Percentiles rank a stretch among this genome's conserved stretches.
phyloP scores from a whole-genome alignment of 1,140 invertebrate species.

The Drosophila arawakana region DNA sequence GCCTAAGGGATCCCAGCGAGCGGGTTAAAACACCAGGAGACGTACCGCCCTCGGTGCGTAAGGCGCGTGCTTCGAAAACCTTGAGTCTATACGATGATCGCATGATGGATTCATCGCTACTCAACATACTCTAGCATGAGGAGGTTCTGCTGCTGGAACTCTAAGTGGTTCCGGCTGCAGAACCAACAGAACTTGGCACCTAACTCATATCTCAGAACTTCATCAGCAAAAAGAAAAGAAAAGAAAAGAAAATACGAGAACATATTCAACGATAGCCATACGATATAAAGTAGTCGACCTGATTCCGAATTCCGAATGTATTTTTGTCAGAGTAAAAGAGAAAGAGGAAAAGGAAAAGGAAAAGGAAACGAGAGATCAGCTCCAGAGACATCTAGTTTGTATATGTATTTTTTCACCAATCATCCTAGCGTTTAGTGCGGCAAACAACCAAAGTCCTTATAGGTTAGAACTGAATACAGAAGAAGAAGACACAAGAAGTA shows the following conservation, averaged over 20 bases:
- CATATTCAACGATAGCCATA: constrained; percentile 80
- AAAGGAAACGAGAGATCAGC: constrained; percentile 10
- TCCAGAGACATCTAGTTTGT: constrained; percentile 60
- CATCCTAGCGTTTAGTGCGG: constrained; percentile 80
- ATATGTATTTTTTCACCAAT: constrained; percentile 79
- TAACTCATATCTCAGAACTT: constrained; percentile 66
- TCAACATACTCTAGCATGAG: constrained; percentile 84
- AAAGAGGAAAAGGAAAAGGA: constrained; percentile 20
- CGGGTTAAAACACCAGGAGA: constrained; percentile 93
- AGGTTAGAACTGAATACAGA: constrained; percentile 59
- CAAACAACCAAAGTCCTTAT: constrained; percentile 83
- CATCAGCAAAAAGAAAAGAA: constrained; percentile 37
- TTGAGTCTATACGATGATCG: constrained; percentile 94
- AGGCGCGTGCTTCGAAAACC: constrained; percentile 87
- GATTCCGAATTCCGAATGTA: constrained; percentile 30
- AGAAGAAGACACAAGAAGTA: background rate
- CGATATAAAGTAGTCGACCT: constrained; percentile 31
- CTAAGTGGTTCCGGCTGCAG: constrained; percentile 61
- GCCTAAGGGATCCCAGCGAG: constrained; percentile 89
- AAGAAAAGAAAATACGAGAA: constrained; percentile 13
- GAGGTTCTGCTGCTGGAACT: constrained; percentile 84
- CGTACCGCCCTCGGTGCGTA: constrained; percentile 90
- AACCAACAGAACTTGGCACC: constrained; percentile 63
- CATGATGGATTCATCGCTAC: constrained; percentile 89
- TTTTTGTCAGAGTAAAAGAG: constrained; percentile 45